Conservation (phyloP, 2,113 vertebrate genomes). For the Opisthocomus hoazin region DNA sequence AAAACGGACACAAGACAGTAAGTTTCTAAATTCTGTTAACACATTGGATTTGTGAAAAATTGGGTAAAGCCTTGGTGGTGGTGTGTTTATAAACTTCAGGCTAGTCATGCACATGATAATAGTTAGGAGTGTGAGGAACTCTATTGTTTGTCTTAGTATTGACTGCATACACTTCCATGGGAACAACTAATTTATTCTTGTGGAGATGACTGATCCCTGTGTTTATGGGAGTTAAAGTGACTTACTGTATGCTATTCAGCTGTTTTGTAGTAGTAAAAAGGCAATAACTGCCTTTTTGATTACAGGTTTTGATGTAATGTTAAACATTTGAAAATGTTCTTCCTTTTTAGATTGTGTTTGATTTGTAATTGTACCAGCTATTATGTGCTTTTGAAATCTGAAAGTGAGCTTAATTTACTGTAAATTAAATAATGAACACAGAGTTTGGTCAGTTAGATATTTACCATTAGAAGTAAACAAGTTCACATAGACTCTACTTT, state of each 20-base stretch:
- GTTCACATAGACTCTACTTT: background rate
- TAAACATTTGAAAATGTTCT: background rate
- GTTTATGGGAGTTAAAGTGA: background rate
- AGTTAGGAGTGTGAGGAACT: background rate
- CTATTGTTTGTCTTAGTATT: background rate
- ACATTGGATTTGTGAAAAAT: background rate
- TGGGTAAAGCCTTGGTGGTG: background rate
- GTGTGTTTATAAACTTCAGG: background rate
- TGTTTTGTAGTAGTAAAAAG: background rate
- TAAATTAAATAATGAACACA: background rate
- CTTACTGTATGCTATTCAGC: background rate
- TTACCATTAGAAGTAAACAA: background rate
- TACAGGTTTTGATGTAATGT: background rate
- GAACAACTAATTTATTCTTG: background rate
- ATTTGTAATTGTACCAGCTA: background rate
- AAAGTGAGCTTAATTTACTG: background rate
- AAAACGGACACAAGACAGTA: conserved; percentile 97
- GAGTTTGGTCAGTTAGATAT: background rate
- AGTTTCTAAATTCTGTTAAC: background rate
- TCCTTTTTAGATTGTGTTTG: background rate
- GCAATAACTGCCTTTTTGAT: background rate
- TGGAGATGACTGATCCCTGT: background rate
- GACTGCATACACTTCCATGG: background rate
- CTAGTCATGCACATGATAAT: background rate
- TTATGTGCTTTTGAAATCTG: background rate